Evolutionary conservation across 2,888 invertebrate genomes (phyloP), one percentile per base, ranked within the genome.

Genomic region (Neoascia interrupta): DNA sequence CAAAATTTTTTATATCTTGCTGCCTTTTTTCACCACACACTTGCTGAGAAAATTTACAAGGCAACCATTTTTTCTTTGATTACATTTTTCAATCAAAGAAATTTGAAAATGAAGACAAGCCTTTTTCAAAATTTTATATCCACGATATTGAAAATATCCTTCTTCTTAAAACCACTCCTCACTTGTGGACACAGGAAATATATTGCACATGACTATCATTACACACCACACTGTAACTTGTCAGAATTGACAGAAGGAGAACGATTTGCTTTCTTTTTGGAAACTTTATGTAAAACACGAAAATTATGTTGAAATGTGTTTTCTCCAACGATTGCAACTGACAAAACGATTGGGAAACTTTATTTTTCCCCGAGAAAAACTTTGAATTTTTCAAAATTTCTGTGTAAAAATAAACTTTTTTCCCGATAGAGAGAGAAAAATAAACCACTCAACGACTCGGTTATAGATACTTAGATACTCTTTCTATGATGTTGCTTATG

Each of bases 401-500:
- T n/a, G n/a, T n/a, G n/a, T n/a, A 70, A 70, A 76, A 76, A 76
- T 76, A 76, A 66, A 64, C 64, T 76, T 64, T 64, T 39, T 66
- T 28, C 19, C 56, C 56, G 69, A 61, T 36, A 31, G 56, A 56
- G 41, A 61, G 58, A 21, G 66, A 66, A n/a, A n/a, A n/a, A n/a
- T n/a, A n/a, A 54, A 66, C 18, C 31, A 53, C 66, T 60, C n/a
- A 56, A 56, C 66, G 69, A 58, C 51, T 53, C 58, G 37, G 53
- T 66, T 73, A 47, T 66, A 45, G 73, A 74, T 66, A 74, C 76
- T 54, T 70, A 76, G 70, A 76, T 60, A 76, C 76, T 70, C 64
- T 58, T 76, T 54, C 64, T 34, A 76, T 70, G 58, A 76, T 76
- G 70, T 76, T 76, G 76, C 76, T 66, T 76, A 72, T 76, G 76